A percentile compares a stretch with the other conserved stretches of the same genome.
phyloP scores from a whole-genome alignment of 2,113 vertebrate genomes.

The Sapayoa aenigma region DNA sequence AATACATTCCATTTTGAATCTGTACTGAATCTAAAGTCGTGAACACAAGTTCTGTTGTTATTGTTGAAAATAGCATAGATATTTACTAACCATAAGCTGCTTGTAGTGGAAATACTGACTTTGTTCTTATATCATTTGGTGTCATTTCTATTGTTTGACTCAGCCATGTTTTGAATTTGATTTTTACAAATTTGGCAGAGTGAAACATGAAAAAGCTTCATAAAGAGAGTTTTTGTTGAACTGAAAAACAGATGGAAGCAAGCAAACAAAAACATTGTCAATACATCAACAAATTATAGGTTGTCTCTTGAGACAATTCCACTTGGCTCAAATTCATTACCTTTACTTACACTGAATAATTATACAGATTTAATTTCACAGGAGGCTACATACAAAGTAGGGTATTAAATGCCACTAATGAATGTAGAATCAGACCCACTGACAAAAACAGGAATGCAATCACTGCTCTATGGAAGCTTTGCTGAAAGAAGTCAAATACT shows the following conservation, averaged over 20 bases:
- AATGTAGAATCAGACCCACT: not conserved
- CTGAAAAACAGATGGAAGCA: not conserved
- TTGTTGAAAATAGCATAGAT: not conserved
- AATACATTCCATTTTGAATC: not conserved
- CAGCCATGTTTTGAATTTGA: not conserved
- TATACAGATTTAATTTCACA: not conserved
- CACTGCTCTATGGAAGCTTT: not conserved
- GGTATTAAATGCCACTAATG: not conserved
- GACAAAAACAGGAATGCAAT: not conserved
- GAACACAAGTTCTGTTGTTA: not conserved
- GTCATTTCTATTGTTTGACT: not conserved
- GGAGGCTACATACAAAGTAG: not conserved
- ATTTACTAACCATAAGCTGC: not conserved
- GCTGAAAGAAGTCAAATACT: not conserved
- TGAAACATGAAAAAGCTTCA: not conserved
- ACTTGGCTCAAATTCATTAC: not conserved
- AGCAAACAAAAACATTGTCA: not conserved
- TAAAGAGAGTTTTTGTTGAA: not conserved
- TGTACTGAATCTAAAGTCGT: not conserved
- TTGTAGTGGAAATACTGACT: not conserved
- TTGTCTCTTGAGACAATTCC: not conserved
- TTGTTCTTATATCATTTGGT: not conserved
- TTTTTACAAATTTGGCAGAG: not conserved
- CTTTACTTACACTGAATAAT: not conserved
- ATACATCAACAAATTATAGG: not conserved